Base-by-base conservation (phyloP, 2,888 invertebrate genomes). In the Arenicola marina region DNA sequence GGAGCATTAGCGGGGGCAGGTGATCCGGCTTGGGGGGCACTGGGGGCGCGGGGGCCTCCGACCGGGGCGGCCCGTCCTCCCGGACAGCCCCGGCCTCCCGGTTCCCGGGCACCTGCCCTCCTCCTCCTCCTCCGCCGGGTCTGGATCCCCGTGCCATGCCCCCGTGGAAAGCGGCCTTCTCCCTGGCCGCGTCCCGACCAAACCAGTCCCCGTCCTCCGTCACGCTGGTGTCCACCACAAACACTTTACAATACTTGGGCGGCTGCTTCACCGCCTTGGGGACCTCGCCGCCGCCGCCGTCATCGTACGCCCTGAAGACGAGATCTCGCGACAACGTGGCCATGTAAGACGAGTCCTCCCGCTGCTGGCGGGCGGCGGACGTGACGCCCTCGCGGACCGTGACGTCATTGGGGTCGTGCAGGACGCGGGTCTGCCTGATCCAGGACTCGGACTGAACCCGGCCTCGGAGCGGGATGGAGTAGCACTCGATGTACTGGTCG, bases 11-110 rank as follows among this genome's bases (percentile, higher is more conserved):
- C 3, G 63, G 61, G 4, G 70, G 66, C 2, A 72, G 64, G 46
- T 66, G 56, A 11, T 57, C 65, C 1, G 71, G 71, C 56, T 72
- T 72, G 2, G 72, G 72, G 21, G 72, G 72, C 11, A 72, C 59
- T 11, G 72, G 69, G 4, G 70, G 72, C 7, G 72, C 70, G 28
- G 67, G 56, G 3, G 51, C 29, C 38, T 56, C 55, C 48, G 51
- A n/a, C 31, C 7, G 21, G n/a, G n/a, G n/a, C n/a, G 38, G 38
- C 18, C 11, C 38, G 26, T 48, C 48, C 11, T 48, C 48, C 18
- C 48, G 15, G 7, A 48, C 48, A 7, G 11, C 18, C 26, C 24
- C 48, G 7, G 15, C n/a, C 24, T 7, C 48, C 7, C 18, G 15
- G 26, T 7, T 7, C 26, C 11, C 15, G 18, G 15, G 48, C 18